Percentiles rank a stretch among this genome's conserved stretches.
These are phyloP conservation scores for Prunella strophiata DNA, from an alignment of 2,797 vertebrate species.

Conservation along the genomic window DNA sequence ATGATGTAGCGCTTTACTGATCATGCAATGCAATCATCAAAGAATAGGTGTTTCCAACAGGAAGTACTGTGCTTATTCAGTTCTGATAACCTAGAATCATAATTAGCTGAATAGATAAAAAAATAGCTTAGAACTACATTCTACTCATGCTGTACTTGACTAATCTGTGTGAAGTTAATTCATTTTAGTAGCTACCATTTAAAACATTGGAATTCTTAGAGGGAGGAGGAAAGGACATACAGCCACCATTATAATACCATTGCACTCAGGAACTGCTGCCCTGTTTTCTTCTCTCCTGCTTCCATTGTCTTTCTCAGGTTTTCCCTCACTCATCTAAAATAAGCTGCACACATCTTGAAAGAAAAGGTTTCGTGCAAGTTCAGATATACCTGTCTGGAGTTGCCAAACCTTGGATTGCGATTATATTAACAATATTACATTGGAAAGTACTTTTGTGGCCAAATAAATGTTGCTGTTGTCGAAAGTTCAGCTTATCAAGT, in stretches of 20 bases:
- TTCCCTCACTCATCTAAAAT: neutral
- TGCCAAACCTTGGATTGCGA: neutral
- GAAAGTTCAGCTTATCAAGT: neutral
- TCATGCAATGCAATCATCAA: conserved; percentile 19
- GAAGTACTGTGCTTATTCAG: neutral
- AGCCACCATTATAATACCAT: neutral
- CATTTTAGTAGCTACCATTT: conserved; percentile 6
- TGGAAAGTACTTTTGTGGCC: neutral
- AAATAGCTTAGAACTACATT: conserved; percentile 14
- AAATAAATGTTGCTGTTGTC: conserved; percentile 20
- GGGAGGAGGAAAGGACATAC: neutral
- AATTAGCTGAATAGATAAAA: neutral
- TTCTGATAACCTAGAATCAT: conserved; percentile 1
- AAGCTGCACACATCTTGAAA: neutral
- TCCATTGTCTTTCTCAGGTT: neutral
- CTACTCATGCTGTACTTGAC: neutral
- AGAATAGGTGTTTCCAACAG: conserved; percentile 40
- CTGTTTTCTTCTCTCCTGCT: neutral
- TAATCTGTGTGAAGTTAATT: neutral
- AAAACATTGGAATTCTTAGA: neutral
- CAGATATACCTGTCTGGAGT: neutral
- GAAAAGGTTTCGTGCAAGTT: neutral
- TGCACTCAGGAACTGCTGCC: neutral
- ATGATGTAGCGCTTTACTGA: conserved; percentile 5
- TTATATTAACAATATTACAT: neutral